Evolutionary conservation across 2,888 invertebrate genomes (phyloP).

Genomic region (Sphecodes monilicornis): DNA sequence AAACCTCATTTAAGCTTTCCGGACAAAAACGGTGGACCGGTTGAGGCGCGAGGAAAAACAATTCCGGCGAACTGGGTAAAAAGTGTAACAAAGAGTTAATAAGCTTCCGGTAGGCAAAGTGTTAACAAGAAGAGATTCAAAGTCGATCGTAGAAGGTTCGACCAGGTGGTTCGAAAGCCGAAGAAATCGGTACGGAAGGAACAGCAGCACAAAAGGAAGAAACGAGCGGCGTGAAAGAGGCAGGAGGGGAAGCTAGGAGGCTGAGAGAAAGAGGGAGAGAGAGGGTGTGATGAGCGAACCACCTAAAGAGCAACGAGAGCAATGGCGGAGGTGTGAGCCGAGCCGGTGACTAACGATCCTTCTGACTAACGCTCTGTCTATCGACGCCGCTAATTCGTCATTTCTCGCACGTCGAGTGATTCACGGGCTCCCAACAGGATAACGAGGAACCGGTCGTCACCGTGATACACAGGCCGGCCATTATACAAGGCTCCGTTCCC

Average conservation of each 20-base stretch:
- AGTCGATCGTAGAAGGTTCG: neutral
- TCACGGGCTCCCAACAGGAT: constrained; percentile 71
- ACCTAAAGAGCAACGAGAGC: constrained; percentile 8
- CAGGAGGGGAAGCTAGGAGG: neutral
- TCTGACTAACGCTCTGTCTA: constrained; percentile 74
- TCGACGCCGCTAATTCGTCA: constrained; percentile 75
- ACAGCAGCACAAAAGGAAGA: constrained; percentile 5
- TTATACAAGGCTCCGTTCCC: constrained; percentile 67
- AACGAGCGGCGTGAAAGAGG: neutral
- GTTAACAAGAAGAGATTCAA: neutral
- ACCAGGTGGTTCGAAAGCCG: constrained; percentile 6
- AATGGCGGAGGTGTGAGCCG: constrained; percentile 8
- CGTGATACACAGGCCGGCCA: constrained; percentile 73
- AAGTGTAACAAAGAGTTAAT: neutral
- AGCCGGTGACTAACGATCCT: constrained; percentile 68
- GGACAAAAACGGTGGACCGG: too few relatives aligned
- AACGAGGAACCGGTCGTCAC: constrained; percentile 74
- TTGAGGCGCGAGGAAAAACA: neutral
- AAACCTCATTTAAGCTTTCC: too few relatives aligned
- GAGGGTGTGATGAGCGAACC: neutral
- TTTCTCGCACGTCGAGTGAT: constrained; percentile 74
- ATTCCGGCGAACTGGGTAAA: neutral
- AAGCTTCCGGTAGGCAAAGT: neutral
- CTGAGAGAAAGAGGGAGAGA: neutral
- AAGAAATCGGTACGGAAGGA: constrained; percentile 5